A percentile compares a stretch with the other conserved stretches of the same genome.
These are phyloP conservation scores for Molothrus ater DNA, from an alignment of 2,797 vertebrate species.

Conservation along the genomic window DNA sequence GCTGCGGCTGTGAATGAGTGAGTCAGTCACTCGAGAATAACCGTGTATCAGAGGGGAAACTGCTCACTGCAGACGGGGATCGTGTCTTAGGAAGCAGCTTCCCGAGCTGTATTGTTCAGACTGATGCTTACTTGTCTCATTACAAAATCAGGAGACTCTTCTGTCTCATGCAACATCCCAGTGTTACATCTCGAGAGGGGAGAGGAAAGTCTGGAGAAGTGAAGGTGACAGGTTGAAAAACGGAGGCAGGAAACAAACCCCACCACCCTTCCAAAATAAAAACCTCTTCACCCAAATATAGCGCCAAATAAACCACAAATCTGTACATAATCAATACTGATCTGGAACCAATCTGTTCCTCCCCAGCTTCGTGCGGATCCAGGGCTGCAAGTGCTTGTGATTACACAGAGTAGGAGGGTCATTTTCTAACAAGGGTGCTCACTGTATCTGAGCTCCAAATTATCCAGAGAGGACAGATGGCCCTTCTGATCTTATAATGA, in stretches of 20 bases:
- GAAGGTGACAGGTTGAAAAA: background rate
- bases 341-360: constrained; percentile 36
- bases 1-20: background rate
- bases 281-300: background rate
- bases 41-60: background rate
- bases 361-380: background rate
- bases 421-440: constrained; percentile 65
- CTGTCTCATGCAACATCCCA: background rate
- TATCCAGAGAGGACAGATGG: constrained; percentile 67
- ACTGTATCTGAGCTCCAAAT: constrained; percentile 66
- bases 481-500: constrained; percentile 70
- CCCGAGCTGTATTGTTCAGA: background rate
- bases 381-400: constrained; percentile 46
- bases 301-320: background rate
- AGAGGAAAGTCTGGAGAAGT: background rate
- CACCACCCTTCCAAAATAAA: background rate
- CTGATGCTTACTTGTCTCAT: background rate
- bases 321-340: constrained; percentile 30
- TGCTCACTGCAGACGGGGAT: background rate
- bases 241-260: background rate
- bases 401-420: constrained; percentile 53
- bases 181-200: background rate
- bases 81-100: background rate
- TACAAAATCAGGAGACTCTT: background rate
- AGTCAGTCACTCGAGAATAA: background rate